Conservation (phyloP, 2,888 invertebrate species). For the Papilio demoleus region DNA sequence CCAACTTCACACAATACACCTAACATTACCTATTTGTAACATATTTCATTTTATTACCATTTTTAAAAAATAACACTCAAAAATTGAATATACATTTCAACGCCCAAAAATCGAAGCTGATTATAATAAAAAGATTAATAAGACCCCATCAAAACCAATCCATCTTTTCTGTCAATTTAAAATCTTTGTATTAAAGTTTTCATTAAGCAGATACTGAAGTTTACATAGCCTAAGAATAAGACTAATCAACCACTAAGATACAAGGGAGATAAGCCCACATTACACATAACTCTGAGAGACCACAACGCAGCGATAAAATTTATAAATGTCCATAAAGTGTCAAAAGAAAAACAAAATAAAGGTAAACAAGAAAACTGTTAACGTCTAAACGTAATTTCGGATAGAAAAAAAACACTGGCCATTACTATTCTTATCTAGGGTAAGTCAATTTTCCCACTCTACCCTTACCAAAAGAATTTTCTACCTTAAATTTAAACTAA, state of each 20-base stretch:
- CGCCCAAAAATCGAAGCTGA: background rate
- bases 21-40: slow-evolving; percentile 1
- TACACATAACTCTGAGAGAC: background rate
- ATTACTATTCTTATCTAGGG: slow-evolving; percentile 80
- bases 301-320: slow-evolving; percentile 22
- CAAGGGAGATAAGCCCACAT: slow-evolving; percentile 4
- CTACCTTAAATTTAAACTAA: slow-evolving; percentile 38
- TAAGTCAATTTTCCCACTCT: slow-evolving; percentile 79
- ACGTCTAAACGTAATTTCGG: slow-evolving; percentile 72
- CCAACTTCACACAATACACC: slow-evolving; percentile 20
- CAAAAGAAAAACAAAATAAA: slow-evolving; percentile 63
- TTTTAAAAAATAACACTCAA: background rate
- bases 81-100: background rate
- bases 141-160: background rate
- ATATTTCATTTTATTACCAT: slow-evolving; percentile 1
- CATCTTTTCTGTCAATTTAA: no score
- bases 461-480: slow-evolving; percentile 52
- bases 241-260: background rate
- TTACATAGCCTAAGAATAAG: background rate
- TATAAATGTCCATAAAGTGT: slow-evolving; percentile 21
- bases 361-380: slow-evolving; percentile 77
- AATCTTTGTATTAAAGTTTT: background rate
- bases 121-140: background rate
- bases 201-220: no score
- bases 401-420: slow-evolving; percentile 68